Conservation (phyloP, 2,888 invertebrate species). For the Didymodactylos carnosus region DNA sequence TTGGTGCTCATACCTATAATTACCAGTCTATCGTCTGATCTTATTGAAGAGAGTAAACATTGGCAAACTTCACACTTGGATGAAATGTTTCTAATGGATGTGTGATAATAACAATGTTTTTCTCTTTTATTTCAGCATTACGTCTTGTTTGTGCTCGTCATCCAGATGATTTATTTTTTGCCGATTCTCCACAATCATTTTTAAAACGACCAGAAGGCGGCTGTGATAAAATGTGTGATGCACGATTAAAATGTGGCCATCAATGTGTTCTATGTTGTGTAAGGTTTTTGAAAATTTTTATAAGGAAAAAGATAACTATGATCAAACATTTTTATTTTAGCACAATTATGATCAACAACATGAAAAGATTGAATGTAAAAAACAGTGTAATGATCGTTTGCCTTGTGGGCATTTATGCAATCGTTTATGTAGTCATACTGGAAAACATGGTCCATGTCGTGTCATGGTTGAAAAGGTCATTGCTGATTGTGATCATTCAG, state of each 20-base stretch:
- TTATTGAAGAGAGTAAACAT: too few species aligned
- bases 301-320: not conserved
- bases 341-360: slow-evolving; percentile 7
- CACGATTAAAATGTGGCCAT: slow-evolving; percentile 43
- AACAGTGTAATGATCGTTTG: slow-evolving; percentile 8
- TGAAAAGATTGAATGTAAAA: not conserved
- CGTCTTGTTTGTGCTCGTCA: not conserved
- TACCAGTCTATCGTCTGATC: too few species aligned
- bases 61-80: too few species aligned
- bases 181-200: not conserved
- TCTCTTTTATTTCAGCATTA: not conserved
- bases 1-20: too few species aligned
- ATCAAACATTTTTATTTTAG: not conserved
- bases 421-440: slow-evolving; percentile 38
- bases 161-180: not conserved
- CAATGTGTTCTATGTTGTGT: slow-evolving; percentile 35
- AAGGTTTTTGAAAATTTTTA: not conserved
- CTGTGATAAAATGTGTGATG: slow-evolving; percentile 19
- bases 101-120: not conserved
- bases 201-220: not conserved
- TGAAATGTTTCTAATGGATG: too few species aligned
- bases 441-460: slow-evolving; percentile 20
- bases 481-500: slow-evolving; percentile 14
- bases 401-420: slow-evolving; percentile 18
- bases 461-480: slow-evolving; percentile 19